These are phyloP conservation scores for Mastacembelus armatus DNA, from an alignment of 2,797 vertebrate genomes.

Conservation along the genomic window DNA sequence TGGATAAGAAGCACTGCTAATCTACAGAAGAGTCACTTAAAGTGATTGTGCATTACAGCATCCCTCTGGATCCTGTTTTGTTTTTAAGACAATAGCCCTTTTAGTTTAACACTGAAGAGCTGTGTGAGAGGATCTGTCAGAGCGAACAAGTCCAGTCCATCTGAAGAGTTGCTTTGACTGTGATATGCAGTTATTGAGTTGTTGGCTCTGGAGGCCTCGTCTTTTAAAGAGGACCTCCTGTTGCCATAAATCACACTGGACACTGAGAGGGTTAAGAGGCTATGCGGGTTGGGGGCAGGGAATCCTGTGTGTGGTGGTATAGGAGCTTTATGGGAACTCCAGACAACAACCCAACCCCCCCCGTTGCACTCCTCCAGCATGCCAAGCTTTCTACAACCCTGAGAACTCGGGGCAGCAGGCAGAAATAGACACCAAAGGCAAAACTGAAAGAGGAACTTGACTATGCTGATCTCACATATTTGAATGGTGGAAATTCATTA, in stretches of 20 bases:
- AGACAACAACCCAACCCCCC: conserved; percentile 42
- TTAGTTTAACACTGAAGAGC: conserved; percentile 39
- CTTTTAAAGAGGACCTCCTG: conserved; percentile 57
- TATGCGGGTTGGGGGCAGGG: background rate
- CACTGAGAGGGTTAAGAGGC: conserved; percentile 56
- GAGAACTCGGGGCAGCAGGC: conserved; percentile 45
- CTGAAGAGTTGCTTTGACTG: conserved; percentile 12
- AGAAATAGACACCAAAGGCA: conserved; percentile 66
- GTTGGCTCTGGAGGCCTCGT: background rate
- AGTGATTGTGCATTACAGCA: conserved; percentile 22
- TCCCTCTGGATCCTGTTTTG: background rate
- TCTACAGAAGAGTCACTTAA: conserved; percentile 21
- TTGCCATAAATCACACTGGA: conserved; percentile 68
- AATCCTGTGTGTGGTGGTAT: conserved; percentile 1
- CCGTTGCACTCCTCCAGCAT: conserved; percentile 45
- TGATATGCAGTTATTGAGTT: background rate
- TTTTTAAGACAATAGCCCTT: conserved; percentile 28
- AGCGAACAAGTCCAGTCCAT: conserved; percentile 9
- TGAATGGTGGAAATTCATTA: too few relatives aligned
- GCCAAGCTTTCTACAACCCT: conserved; percentile 66
- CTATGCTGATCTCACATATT: conserved; percentile 7
- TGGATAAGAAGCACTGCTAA: too few relatives aligned
- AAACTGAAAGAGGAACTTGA: background rate
- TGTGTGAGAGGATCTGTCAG: conserved; percentile 25
- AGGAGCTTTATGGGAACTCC: conserved; percentile 50